phyloP scores from a whole-genome alignment of 2,888 invertebrate species.

The Auanema freiburgensis region DNA sequence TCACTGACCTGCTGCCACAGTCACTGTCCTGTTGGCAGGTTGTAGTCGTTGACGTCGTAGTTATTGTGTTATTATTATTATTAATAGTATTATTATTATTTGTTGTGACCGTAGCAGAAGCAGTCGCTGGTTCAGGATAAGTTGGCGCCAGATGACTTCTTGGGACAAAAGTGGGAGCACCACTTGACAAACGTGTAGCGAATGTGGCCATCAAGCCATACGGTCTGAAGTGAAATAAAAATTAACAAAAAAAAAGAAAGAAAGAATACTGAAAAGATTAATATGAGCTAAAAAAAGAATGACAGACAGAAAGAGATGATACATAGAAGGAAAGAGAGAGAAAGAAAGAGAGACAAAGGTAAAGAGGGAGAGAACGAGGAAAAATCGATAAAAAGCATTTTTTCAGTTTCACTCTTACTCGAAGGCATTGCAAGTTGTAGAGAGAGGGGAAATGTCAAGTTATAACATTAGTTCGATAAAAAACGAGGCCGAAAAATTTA shows the following conservation, averaged over 20 bases:
- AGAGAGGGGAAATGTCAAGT: too few species aligned
- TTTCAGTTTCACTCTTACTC: too few species aligned
- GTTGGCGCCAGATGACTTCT: conserved; percentile 9
- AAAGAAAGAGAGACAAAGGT: not conserved
- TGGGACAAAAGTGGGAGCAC: conserved; percentile 19
- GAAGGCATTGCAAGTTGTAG: too few species aligned
- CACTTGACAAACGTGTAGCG: conserved; percentile 16
- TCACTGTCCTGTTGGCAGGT: conserved; percentile 31
- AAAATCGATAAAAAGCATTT: too few species aligned
- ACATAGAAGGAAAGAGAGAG: too few species aligned
- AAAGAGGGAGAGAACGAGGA: too few species aligned
- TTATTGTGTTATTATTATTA: too few species aligned
- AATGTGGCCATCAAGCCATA: conserved; percentile 16
- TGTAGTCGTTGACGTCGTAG: conserved; percentile 3
- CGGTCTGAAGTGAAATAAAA: not conserved
- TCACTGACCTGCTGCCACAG: conserved; percentile 37
- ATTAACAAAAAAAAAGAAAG: conserved; percentile 3
- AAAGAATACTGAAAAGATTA: not conserved
- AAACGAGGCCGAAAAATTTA: too few species aligned
- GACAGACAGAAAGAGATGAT: conserved; percentile 3
- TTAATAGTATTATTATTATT: too few species aligned
- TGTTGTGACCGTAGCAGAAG: too few species aligned
- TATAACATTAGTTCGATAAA: too few species aligned
- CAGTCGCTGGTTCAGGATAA: not conserved
- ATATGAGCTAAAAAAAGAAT: not conserved